Evolutionary conservation across 2,888 invertebrate genomes (phyloP).

Genomic region (Chydorus sphaericus): DNA sequence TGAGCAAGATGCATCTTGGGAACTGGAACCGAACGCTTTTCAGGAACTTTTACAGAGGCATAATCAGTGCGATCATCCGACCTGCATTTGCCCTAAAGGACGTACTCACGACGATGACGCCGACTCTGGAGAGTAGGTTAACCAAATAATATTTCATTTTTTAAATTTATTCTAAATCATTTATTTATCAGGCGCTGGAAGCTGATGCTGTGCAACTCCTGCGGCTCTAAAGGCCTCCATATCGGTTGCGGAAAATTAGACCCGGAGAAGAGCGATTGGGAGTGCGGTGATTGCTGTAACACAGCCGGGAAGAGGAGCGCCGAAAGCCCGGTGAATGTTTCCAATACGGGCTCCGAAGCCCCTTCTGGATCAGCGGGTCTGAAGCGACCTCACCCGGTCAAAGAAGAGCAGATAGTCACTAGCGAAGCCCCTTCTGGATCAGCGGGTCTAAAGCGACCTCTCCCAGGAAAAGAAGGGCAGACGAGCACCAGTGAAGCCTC

Average conservation of each 20-base stretch:
- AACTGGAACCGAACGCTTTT: slow-evolving; percentile 56
- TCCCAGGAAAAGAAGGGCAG: no score
- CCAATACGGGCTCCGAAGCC: no score
- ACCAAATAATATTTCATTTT: slow-evolving; percentile 18
- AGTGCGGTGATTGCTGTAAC: slow-evolving; percentile 33
- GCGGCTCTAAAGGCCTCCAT: slow-evolving; percentile 41
- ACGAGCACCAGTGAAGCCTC: no score
- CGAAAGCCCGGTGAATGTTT: no score
- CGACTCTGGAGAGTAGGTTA: slow-evolving; percentile 18
- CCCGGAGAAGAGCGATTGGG: slow-evolving; percentile 30
- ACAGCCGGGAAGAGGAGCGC: no score
- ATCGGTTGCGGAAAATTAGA: slow-evolving; percentile 33
- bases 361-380: no score
- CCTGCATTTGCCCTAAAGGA: slow-evolving; percentile 45
- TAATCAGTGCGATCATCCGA: slow-evolving; percentile 39
- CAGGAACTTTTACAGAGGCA: slow-evolving; percentile 50
- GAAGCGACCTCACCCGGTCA: no score
- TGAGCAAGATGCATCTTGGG: slow-evolving; percentile 76
- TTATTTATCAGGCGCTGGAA: slow-evolving; percentile 42
- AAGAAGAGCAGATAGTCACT: no score
- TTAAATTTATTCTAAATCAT: no score
- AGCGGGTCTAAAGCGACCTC: no score
- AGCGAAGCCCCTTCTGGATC: no score
- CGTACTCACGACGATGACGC: slow-evolving; percentile 31
- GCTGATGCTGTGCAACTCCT: slow-evolving; percentile 36